Evolutionary conservation across 1,140 invertebrate species (phyloP).

Genomic region (Musca vetustissima): DNA sequence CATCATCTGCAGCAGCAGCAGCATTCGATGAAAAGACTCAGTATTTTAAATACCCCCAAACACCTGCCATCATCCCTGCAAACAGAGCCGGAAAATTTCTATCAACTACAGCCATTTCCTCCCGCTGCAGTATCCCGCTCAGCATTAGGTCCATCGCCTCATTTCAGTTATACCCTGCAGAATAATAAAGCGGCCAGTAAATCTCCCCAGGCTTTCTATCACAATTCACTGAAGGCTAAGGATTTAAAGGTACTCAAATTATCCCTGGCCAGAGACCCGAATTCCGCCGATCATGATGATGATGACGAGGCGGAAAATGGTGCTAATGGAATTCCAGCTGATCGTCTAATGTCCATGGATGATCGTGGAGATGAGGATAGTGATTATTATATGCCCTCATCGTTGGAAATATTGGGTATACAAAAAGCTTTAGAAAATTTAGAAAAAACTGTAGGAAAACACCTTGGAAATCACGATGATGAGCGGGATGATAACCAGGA

Average conservation of each 20-base stretch:
- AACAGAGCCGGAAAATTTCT: background rate
- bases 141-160: no score
- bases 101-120: background rate
- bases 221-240: background rate
- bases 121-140: background rate
- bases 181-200: background rate
- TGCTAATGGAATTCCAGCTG: background rate
- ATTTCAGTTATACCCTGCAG: background rate
- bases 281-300: background rate
- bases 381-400: slow-evolving; percentile 19
- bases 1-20: background rate
- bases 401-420: slow-evolving; percentile 14
- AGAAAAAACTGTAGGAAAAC: slow-evolving; percentile 3
- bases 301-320: background rate
- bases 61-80: background rate
- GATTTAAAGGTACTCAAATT: slow-evolving; percentile 2
- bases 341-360: no score
- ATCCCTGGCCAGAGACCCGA: background rate
- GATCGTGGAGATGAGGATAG: background rate
- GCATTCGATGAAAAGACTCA: slow-evolving; percentile 2
- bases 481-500: background rate
- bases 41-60: slow-evolving; percentile 5
- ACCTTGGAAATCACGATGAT: background rate
- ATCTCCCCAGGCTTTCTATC: background rate
- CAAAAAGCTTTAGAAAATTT: slow-evolving; percentile 12